Evolutionary conservation across 2,888 invertebrate species (phyloP), one percentile per base, ranked within the genome.

Genomic region (Acronicta leporina): DNA sequence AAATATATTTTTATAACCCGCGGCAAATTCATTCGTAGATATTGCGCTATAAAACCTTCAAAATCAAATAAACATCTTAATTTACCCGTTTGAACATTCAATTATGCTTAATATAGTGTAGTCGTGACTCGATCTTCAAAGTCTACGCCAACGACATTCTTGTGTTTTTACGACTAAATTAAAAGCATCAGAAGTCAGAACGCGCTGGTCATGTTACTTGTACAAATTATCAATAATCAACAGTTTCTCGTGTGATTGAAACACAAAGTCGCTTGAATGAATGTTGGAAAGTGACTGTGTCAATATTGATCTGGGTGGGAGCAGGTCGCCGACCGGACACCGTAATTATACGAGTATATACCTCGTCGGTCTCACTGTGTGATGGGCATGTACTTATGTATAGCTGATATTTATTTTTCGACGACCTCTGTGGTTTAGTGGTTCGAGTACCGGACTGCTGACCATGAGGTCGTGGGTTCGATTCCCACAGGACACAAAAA

Each of bases 141-240:
- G 46, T 48, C 44, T 52, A 41, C 51, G 58, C 71, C 70, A 51
- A 68, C 65, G 63, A 63, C 70, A 79, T 76, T 72, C 72, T 52
- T 67, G 55, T 50, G 48, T 51, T 48, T 73, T 76, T 62, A 73
- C 61, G 57, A 63, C 59, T 73, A 73, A 70, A 71, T 76, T 71
- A 74, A 73, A 67, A 64, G 58, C 49, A 48, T 62, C 47, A 42
- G 35, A 64, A 13, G 46, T 62, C 47, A 42, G 35, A 64, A 13
- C 46, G 46, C 62, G 48, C 55, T 53, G 62, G 59, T 54, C 62
- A 64, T 46, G 59, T 69, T 81, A 77, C 69, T 61, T 68, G 73
- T 79, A 76, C 77, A 75, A 83, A 83, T 83, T 75, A 83, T 79
- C 80, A 82, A 78, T 82, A 80, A 80, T 77, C 76, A 82, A 80